Conservation (phyloP, 2,888 invertebrate species). For the Drosophila greeni region DNA sequence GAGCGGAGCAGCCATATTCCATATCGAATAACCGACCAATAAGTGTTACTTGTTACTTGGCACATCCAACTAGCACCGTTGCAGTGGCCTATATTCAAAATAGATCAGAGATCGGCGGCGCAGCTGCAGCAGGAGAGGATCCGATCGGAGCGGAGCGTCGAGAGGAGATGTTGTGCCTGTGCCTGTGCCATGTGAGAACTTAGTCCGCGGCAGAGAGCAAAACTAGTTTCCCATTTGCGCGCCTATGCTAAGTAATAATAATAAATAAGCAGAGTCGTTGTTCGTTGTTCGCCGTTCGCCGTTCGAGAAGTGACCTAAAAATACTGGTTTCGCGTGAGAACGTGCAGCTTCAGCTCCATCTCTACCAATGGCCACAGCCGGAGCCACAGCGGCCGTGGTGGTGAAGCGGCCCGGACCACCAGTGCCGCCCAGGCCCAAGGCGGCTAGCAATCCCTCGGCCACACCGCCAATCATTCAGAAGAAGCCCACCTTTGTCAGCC, state of each 20-base stretch:
- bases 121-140: conserved; percentile 43
- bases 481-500: conserved; percentile 69
- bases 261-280: conserved; percentile 60
- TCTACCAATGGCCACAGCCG: conserved; percentile 50
- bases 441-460: conserved; percentile 32
- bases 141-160: conserved; percentile 29
- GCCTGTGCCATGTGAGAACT: conserved; percentile 55
- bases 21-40: conserved; percentile 48
- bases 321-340: conserved; percentile 76
- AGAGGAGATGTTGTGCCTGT: conserved; percentile 9
- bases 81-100: conserved; percentile 76
- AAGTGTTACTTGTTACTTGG: conserved; percentile 43
- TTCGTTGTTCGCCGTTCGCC: conserved; percentile 37
- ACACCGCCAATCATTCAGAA: conserved; percentile 67
- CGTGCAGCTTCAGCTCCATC: conserved; percentile 40
- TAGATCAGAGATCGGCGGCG: conserved; percentile 62
- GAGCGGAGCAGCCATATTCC: conserved; percentile 44
- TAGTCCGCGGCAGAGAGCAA: conserved; percentile 42
- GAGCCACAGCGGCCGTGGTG: conserved; percentile 79
- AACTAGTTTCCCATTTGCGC: conserved; percentile 67
- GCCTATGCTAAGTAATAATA: conserved; percentile 71
- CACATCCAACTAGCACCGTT: conserved; percentile 63
- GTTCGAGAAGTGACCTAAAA: conserved; percentile 76
- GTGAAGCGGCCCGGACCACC: conserved; percentile 84
- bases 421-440: conserved; percentile 88